A percentile compares a stretch with the other conserved stretches of the same genome.
These are phyloP conservation scores for Cinclus mexicanus DNA, from an alignment of 2,113 vertebrate genomes.

Conservation along the genomic window DNA sequence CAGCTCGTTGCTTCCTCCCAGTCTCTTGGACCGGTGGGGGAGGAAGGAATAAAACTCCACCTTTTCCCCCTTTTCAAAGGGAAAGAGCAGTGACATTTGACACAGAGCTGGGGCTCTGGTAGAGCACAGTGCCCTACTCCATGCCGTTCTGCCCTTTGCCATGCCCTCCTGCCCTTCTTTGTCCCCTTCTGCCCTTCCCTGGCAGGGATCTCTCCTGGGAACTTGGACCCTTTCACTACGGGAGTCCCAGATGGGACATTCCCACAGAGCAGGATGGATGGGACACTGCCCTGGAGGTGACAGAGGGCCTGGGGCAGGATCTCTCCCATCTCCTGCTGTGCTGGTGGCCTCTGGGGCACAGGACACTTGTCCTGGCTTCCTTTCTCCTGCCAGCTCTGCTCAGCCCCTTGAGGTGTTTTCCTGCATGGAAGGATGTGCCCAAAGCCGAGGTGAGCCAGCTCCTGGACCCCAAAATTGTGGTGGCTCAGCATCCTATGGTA, in stretches of 20 bases:
- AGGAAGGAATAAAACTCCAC: conserved; percentile 55
- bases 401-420: neutral
- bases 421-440: neutral
- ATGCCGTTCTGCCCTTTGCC: neutral
- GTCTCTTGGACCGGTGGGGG: neutral
- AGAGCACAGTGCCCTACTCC: neutral
- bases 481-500: neutral
- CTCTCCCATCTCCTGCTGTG: rapidly evolving
- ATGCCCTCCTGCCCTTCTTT: neutral
- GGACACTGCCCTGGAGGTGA: neutral
- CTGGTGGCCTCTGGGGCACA: neutral
- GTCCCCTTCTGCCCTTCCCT: neutral
- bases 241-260: neutral
- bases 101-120: neutral
- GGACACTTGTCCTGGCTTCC: neutral
- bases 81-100: neutral
- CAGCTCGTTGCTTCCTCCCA: neutral
- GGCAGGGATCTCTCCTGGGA: neutral
- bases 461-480: neutral
- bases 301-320: neutral
- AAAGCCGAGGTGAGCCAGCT: neutral
- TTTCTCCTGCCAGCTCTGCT: neutral
- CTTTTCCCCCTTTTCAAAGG: conserved; percentile 55
- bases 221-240: rapidly evolving
- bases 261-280: neutral